Percentiles rank a stretch among this genome's conserved stretches.
Evolutionary conservation across 2,888 invertebrate genomes (phyloP).

Genomic region (Plebejus argus): DNA sequence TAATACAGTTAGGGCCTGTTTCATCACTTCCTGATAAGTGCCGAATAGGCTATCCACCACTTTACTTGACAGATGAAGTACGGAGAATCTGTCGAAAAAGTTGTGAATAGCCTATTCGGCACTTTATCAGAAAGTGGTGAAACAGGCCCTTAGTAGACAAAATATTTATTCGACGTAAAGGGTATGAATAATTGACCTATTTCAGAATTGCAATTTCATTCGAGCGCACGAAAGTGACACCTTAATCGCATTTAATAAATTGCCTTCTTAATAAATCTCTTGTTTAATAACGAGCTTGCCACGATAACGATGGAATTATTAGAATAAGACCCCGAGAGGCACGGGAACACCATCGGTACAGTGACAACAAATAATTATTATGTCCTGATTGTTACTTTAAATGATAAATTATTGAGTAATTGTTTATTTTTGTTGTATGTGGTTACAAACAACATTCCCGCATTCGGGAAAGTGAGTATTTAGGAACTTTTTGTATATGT

Average conservation of each 20-base stretch:
- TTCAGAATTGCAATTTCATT: slow-evolving; percentile 13
- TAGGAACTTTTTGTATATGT: no score
- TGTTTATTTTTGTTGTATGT: no score
- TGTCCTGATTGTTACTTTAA: not conserved
- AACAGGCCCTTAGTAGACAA: not conserved
- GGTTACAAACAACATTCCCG: no score
- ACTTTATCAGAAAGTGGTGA: no score
- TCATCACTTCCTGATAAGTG: no score
- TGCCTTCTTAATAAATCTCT: slow-evolving; percentile 16
- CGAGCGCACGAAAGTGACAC: slow-evolving; percentile 11
- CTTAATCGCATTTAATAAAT: slow-evolving; percentile 13
- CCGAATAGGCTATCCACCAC: no score
- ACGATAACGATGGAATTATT: slow-evolving; percentile 1
- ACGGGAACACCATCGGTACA: not conserved
- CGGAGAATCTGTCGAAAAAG: no score
- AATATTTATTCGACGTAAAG: not conserved
- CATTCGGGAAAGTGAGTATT: no score
- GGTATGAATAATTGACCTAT: slow-evolving; percentile 10
- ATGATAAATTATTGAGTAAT: no score
- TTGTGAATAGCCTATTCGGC: no score
- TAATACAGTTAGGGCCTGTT: no score
- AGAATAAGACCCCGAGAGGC: not conserved
- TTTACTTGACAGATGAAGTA: no score
- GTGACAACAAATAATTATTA: not conserved
- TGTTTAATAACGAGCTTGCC: not conserved